These are phyloP conservation scores for Xylocopa sonorina DNA, from an alignment of 1,140 invertebrate species.

Conservation along the genomic window DNA sequence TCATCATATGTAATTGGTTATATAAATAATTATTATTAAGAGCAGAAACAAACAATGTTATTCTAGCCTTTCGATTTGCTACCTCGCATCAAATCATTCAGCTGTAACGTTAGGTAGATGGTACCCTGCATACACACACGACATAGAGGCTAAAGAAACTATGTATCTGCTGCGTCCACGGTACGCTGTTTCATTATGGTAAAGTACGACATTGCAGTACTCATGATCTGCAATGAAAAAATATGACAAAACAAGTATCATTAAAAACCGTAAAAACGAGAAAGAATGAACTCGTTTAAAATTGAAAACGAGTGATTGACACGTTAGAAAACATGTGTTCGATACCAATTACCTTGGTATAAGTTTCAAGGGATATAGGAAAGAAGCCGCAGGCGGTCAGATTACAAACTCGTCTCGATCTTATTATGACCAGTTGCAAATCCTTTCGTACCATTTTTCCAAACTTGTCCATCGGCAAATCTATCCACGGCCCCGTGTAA, in stretches of 20 bases:
- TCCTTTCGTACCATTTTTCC: conserved; percentile 31
- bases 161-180: not conserved
- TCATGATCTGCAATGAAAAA: not conserved
- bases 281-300: too few relatives aligned
- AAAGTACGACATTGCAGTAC: not conserved
- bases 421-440: conserved; percentile 43
- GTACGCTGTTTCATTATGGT: conserved; percentile 42
- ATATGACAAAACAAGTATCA: too few relatives aligned
- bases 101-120: not conserved
- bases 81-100: not conserved
- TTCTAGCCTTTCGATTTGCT: conserved; percentile 29
- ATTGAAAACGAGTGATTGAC: too few relatives aligned
- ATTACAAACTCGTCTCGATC: conserved; percentile 29
- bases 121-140: not conserved
- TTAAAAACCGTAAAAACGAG: too few relatives aligned
- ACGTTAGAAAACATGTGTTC: too few relatives aligned
- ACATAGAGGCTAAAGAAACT: not conserved
- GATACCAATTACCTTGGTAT: conserved; percentile 47
- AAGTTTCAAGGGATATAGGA: conserved; percentile 53
- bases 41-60: too few relatives aligned
- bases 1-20: too few relatives aligned
- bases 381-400: conserved; percentile 55
- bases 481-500: conserved; percentile 44
- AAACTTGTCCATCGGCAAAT: conserved; percentile 12
- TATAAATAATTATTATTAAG: too few relatives aligned